A percentile compares a stretch with the other conserved stretches of the same genome.
Conservation (phyloP, 2,888 invertebrate species). For the Amphipyra tragopoginis region DNA sequence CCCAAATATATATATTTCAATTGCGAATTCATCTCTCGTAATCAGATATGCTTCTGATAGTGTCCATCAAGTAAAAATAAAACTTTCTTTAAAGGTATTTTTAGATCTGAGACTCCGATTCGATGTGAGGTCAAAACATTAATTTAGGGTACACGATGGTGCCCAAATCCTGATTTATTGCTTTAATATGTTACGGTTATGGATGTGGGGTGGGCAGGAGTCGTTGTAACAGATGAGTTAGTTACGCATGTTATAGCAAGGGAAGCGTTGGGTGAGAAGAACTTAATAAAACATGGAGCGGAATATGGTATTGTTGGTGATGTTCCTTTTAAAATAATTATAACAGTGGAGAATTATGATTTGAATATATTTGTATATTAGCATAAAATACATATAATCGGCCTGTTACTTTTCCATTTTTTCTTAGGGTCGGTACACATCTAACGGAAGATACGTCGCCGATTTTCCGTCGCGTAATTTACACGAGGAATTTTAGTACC, state of each 20-base stretch:
- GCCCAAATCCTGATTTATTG: slow-evolving; percentile 56
- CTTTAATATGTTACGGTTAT: slow-evolving; percentile 57
- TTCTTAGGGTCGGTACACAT: too few species aligned
- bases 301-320: background rate
- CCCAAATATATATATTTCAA: slow-evolving; percentile 52
- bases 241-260: slow-evolving; percentile 49
- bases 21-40: slow-evolving; percentile 47
- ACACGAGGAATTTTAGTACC: too few species aligned
- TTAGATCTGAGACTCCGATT: slow-evolving; percentile 44
- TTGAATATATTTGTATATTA: too few species aligned
- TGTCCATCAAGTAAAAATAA: slow-evolving; percentile 46
- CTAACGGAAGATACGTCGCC: too few species aligned
- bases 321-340: background rate
- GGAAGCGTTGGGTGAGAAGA: slow-evolving; percentile 29
- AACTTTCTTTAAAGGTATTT: slow-evolving; percentile 47
- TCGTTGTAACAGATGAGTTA: slow-evolving; percentile 43
- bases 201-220: slow-evolving; percentile 48
- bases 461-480: too few species aligned
- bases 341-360: background rate
- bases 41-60: slow-evolving; percentile 45
- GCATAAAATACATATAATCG: too few species aligned
- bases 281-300: slow-evolving; percentile 31
- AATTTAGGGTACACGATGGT: slow-evolving; percentile 51
- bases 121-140: slow-evolving; percentile 58
- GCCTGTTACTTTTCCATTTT: too few species aligned